A percentile compares a stretch with the other conserved stretches of the same genome.
phyloP scores from a whole-genome alignment of 2,797 vertebrate species.

The Cirrhinus molitorella region DNA sequence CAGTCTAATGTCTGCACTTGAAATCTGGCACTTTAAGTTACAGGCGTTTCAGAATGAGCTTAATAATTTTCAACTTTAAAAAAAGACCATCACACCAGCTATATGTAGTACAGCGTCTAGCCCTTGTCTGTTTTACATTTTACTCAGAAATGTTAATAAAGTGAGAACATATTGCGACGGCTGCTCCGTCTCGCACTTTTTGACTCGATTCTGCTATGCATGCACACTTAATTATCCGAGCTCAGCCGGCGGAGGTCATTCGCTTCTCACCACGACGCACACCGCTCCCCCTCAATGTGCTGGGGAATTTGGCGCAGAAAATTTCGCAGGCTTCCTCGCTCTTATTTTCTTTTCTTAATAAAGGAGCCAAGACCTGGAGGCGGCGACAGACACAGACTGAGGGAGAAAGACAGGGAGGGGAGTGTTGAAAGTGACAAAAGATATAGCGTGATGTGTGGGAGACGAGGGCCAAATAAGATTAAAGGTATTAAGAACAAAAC shows the following conservation, averaged over 20 bases:
- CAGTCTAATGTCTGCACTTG: not conserved
- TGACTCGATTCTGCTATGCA: constrained; percentile 27
- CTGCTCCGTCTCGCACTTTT: constrained; percentile 47
- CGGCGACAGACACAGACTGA: constrained; percentile 56
- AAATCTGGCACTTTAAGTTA: not conserved
- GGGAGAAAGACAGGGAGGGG: constrained; percentile 63
- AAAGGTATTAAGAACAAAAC: constrained; percentile 53
- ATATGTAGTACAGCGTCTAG: constrained; percentile 32
- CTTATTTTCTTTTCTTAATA: constrained; percentile 57
- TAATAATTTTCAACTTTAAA: constrained; percentile 39
- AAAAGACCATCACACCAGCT: constrained; percentile 36
- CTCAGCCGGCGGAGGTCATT: constrained; percentile 51
- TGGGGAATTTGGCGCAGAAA: constrained; percentile 60
- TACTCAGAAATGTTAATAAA: constrained; percentile 52
- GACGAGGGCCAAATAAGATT: constrained; percentile 54
- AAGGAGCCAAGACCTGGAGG: constrained; percentile 58
- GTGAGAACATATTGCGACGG: constrained; percentile 47
- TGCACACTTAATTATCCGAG: constrained; percentile 25
- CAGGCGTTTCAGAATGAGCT: constrained; percentile 5
- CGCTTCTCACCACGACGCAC: constrained; percentile 64
- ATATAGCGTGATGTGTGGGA: constrained; percentile 55
- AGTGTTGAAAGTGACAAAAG: constrained; percentile 68
- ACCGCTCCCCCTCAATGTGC: constrained; percentile 60
- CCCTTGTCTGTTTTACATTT: constrained; percentile 42
- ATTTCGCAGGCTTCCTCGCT: constrained; percentile 45